Base-by-base conservation (phyloP, 2,888 invertebrate species). In the Sclerodermus sp. region DNA sequence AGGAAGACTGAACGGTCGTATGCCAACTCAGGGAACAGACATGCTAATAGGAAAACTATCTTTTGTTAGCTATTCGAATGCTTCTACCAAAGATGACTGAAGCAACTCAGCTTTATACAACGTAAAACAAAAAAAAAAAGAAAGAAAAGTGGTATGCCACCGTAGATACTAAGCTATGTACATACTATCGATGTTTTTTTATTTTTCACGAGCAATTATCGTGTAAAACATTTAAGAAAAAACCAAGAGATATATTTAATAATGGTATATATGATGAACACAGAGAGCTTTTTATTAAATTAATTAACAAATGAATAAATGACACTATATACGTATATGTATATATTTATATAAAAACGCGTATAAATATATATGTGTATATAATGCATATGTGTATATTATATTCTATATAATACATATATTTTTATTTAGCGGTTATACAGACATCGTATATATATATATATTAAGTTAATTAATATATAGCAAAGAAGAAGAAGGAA, bases 1-100 rank as follows among this genome's bases (percentile, higher is more conserved):
- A 68, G 59, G 58, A 73, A 74, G 73, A 75, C 75, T 75, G 75
- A 74, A 67, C 66, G 73, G 69, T 73, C 73, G 69, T 69, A 70
- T 58, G 64, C 66, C 68, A 65, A 70, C 73, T 75, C 73, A 75
- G 73, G 72, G 74, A 75, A 68, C 69, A 72, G 74, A 67, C 61
- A 67, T 63, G 64, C 58, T 67, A 67, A 66, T 49, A 53, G 53
- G 46, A 57, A 58, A 58, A 44, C 55, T 53, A 56, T 67, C 60
- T 64, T 60, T 47, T 60, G 55, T 52, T 51, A 49, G 55, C 46
- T 53, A 45, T 51, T 61, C 58, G 60, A 53, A 56, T 57, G 64
- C 66, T 64, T 70, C 68, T 66, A 72, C 75, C 74, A 75, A 75
- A 75, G 74, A 74, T 64, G 66, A 71, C 69, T 70, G 73, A 73